Conservation (phyloP, 2,113 vertebrate species). For the Seriola aureovittata region DNA sequence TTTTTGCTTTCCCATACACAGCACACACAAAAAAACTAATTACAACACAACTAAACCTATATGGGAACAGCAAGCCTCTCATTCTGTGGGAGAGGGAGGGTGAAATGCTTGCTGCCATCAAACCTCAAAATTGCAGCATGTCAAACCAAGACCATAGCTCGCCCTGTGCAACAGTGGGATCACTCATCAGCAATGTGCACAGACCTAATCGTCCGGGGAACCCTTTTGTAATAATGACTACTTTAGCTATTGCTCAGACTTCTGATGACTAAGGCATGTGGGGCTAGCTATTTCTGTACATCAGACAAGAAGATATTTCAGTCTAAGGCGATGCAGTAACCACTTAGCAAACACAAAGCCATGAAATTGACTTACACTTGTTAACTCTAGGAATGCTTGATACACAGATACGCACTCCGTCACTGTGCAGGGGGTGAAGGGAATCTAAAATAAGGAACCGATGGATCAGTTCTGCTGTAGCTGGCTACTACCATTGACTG, state of each 20-base stretch:
- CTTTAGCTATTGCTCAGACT: conserved; percentile 65
- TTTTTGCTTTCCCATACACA: conserved; percentile 66
- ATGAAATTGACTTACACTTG: conserved; percentile 55
- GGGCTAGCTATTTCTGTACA: conserved; percentile 59
- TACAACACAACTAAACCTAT: conserved; percentile 80
- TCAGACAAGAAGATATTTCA: conserved; percentile 61
- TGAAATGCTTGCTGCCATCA: conserved; percentile 75
- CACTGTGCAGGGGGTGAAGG: neutral
- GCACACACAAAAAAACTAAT: conserved; percentile 67
- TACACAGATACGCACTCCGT: conserved; percentile 32
- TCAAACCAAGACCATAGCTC: conserved; percentile 60
- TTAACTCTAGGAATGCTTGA: conserved; percentile 62
- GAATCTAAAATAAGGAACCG: conserved; percentile 74
- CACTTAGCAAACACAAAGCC: conserved; percentile 61
- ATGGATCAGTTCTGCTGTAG: conserved; percentile 66
- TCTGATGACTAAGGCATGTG: conserved; percentile 64
- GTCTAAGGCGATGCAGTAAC: conserved; percentile 47
- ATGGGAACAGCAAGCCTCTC: conserved; percentile 73
- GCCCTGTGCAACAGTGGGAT: conserved; percentile 65
- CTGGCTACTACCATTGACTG: conserved; percentile 60
- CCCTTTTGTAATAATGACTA: conserved; percentile 68
- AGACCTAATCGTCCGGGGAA: conserved; percentile 62
- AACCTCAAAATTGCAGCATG: conserved; percentile 82
- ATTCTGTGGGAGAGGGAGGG: conserved; percentile 75
- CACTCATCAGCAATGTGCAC: conserved; percentile 61